These are phyloP conservation scores for Patagioenas fasciata DNA, from an alignment of 2,113 vertebrate genomes.

Conservation along the genomic window DNA sequence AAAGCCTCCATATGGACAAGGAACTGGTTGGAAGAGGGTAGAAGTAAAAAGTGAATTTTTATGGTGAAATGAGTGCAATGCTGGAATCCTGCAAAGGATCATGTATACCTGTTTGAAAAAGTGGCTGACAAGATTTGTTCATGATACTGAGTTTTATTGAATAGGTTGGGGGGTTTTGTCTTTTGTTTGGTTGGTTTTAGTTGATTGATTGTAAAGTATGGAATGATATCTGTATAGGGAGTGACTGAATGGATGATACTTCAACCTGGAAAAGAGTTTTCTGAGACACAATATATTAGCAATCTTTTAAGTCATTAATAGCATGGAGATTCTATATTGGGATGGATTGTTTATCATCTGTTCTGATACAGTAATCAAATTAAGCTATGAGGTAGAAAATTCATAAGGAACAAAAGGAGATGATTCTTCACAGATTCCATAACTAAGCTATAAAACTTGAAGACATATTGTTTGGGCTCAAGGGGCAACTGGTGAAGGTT, in stretches of 20 bases:
- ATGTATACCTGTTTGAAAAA: background rate
- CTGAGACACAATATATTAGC: background rate
- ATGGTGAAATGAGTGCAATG: background rate
- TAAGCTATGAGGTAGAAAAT: background rate
- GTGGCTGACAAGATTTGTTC: background rate
- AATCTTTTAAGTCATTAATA: background rate
- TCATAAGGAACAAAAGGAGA: background rate
- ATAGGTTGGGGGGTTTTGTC: background rate
- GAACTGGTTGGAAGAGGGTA: background rate
- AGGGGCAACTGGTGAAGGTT: background rate
- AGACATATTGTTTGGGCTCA: background rate
- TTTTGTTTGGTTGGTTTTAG: background rate
- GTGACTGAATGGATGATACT: background rate
- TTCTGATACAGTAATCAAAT: background rate
- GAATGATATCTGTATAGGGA: accelerated
- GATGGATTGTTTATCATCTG: background rate
- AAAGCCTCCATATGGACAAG: background rate
- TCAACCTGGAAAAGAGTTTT: background rate
- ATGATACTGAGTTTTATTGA: background rate
- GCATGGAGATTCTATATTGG: background rate
- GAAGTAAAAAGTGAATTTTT: background rate
- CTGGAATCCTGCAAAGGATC: background rate
- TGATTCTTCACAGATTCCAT: background rate
- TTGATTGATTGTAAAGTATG: background rate
- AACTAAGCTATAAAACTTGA: background rate